A percentile compares a stretch with the other conserved stretches of the same genome.
These are phyloP conservation scores for Hydractinia echinata DNA, from an alignment of 30 jellyfish, hydroid and myxozoan species.

Conservation along the genomic window DNA sequence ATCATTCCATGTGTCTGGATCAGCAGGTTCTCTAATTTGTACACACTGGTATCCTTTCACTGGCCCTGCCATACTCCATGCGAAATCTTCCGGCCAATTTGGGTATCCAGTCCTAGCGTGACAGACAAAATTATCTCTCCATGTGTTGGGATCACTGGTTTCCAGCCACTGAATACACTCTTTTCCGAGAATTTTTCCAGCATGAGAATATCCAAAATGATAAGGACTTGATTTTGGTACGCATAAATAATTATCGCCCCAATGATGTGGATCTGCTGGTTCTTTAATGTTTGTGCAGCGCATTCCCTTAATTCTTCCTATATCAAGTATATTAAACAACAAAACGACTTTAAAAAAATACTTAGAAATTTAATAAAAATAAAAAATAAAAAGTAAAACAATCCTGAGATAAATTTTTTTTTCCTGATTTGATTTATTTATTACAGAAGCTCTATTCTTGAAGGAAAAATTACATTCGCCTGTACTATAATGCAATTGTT, in stretches of 20 bases:
- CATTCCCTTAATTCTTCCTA: conserved; percentile 63
- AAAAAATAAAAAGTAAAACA: background rate
- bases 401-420: no score
- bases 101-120: conserved; percentile 29
- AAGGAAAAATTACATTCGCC: no score
- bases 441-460: no score
- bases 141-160: conserved; percentile 8
- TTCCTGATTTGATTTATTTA: no score
- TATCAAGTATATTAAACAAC: background rate
- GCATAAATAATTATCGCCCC: conserved; percentile 80
- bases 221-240: conserved; percentile 78
- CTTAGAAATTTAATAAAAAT: no score
- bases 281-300: conserved; percentile 76
- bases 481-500: no score
- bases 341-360: background rate
- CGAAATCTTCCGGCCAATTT: conserved; percentile 67
- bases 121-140: conserved; percentile 4
- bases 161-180: background rate
- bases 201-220: conserved; percentile 56
- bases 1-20: conserved; percentile 42
- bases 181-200: background rate
- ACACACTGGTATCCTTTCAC: conserved; percentile 51
- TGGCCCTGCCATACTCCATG: conserved; percentile 21
- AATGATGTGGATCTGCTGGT: conserved; percentile 64
- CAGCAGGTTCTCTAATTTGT: conserved; percentile 55